Evolutionary conservation across 2,888 invertebrate species (phyloP).

Genomic region (Ophioninae sp.): DNA sequence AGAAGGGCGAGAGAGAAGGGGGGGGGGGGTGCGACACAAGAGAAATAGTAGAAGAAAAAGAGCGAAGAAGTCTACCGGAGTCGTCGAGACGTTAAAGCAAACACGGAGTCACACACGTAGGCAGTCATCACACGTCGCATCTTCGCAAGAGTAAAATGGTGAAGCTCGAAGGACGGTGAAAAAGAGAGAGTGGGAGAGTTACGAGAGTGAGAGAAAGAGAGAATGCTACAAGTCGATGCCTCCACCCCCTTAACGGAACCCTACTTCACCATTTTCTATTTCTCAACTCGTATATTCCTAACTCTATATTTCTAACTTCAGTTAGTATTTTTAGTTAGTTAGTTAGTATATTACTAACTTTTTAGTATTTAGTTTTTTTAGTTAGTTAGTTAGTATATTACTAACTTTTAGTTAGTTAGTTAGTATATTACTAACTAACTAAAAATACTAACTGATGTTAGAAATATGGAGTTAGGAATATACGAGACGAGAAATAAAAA

Average conservation of each 20-base stretch:
- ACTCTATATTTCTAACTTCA: too few relatives aligned
- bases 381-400: too few relatives aligned
- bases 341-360: too few relatives aligned
- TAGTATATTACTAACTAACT: too few relatives aligned
- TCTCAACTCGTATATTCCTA: too few relatives aligned
- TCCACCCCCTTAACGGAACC: slow-evolving; percentile 42
- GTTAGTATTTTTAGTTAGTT: too few relatives aligned
- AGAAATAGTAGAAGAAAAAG: slow-evolving; percentile 52
- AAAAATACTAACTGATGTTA: too few relatives aligned
- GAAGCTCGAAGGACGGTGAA: slow-evolving; percentile 14
- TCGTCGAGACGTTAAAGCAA: slow-evolving; percentile 79
- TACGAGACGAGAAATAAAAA: too few relatives aligned
- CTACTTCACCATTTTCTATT: too few relatives aligned
- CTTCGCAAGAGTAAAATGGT: slow-evolving; percentile 26
- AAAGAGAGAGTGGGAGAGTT: neutral
- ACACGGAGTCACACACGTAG: slow-evolving; percentile 75
- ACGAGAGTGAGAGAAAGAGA: slow-evolving; percentile 12
- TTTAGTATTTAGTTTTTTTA: too few relatives aligned
- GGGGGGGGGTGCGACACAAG: slow-evolving; percentile 43
- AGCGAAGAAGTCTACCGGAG: slow-evolving; percentile 67
- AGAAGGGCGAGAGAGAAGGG: slow-evolving; percentile 60
- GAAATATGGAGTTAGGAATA: too few relatives aligned
- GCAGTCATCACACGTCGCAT: slow-evolving; percentile 72
- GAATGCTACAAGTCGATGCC: slow-evolving; percentile 35
- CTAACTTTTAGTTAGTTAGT: too few relatives aligned